Evolutionary conservation across 2,888 invertebrate species (phyloP).

Genomic region (Notocelia uddmanniana): DNA sequence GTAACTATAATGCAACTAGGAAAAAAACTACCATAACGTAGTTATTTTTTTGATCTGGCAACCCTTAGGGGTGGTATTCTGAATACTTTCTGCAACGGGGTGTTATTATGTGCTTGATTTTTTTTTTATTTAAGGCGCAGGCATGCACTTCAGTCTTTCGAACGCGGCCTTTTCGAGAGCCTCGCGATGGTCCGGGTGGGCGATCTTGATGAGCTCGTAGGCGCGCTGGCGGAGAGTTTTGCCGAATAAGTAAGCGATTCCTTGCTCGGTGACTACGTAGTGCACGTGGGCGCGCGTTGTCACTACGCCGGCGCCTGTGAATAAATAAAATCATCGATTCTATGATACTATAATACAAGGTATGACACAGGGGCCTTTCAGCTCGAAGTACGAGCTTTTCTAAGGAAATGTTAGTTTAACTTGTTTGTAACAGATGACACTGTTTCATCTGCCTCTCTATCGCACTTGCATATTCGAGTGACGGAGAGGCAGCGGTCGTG

Average conservation of each 20-base stretch:
- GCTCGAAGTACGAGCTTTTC: too few species aligned
- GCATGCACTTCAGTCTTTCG: slow-evolving; percentile 93
- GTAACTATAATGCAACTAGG: slow-evolving; percentile 23
- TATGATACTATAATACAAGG: too few species aligned
- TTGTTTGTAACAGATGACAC: too few species aligned
- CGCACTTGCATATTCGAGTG: too few species aligned
- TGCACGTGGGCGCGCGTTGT: slow-evolving; percentile 96
- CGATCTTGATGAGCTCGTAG: slow-evolving; percentile 94
- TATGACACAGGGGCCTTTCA: too few species aligned
- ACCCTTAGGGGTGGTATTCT: slow-evolving; percentile 44
- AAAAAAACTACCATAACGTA: slow-evolving; percentile 46
- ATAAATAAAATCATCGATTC: neutral
- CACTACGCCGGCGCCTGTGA: slow-evolving; percentile 95
- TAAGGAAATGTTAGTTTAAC: too few species aligned
- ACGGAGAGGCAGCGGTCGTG: too few species aligned
- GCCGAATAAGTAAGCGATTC: slow-evolving; percentile 95
- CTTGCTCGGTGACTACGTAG: slow-evolving; percentile 97
- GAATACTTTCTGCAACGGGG: slow-evolving; percentile 22
- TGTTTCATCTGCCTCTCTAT: too few species aligned
- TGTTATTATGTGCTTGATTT: slow-evolving; percentile 19
- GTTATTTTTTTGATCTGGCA: slow-evolving; percentile 46
- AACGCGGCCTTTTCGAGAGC: slow-evolving; percentile 94
- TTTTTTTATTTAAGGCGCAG: slow-evolving; percentile 78
- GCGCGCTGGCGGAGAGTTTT: slow-evolving; percentile 95
- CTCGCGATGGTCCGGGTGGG: slow-evolving; percentile 95